A percentile compares a stretch with the other conserved stretches of the same genome.
phyloP scores from a whole-genome alignment of 2,888 invertebrate species.

The Reticulitermes lucifugus region DNA sequence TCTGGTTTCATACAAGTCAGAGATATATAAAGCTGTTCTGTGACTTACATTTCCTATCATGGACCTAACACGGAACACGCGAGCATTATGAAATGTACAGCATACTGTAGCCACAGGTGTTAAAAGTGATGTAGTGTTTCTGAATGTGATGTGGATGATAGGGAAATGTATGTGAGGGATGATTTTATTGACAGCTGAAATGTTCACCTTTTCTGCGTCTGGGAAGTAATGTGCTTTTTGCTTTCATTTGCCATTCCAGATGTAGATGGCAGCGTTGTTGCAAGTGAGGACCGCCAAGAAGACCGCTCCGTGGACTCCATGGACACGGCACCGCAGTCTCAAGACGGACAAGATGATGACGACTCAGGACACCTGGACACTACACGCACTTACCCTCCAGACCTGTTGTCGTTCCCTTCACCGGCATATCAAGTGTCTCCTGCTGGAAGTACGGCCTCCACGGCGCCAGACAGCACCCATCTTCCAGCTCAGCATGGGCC shows the following conservation, averaged over 20 bases:
- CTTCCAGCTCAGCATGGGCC: slow-evolving; percentile 63
- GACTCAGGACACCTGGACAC: not conserved
- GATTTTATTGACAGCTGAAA: too few relatives aligned
- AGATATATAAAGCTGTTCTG: too few relatives aligned
- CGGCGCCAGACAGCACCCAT: slow-evolving; percentile 78
- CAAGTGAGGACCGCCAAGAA: slow-evolving; percentile 44
- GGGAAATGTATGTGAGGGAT: too few relatives aligned
- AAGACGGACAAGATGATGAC: slow-evolving; percentile 9
- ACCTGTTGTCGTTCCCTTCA: slow-evolving; percentile 80
- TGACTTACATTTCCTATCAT: too few relatives aligned
- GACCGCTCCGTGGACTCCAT: slow-evolving; percentile 40
- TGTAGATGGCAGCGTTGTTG: slow-evolving; percentile 27
- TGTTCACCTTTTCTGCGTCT: too few relatives aligned
- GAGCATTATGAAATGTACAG: too few relatives aligned
- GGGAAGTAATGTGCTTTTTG: too few relatives aligned
- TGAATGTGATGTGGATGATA: too few relatives aligned
- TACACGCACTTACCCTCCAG: slow-evolving; percentile 73
- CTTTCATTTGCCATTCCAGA: not conserved
- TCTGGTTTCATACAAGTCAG: too few relatives aligned
- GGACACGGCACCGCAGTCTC: slow-evolving; percentile 30
- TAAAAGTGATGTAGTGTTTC: too few relatives aligned
- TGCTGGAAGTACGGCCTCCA: slow-evolving; percentile 80
- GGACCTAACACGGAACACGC: too few relatives aligned
- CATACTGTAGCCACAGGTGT: too few relatives aligned
- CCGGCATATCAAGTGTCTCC: slow-evolving; percentile 62